A percentile compares a stretch with the other conserved stretches of the same genome.
Evolutionary conservation across 2,113 vertebrate genomes (phyloP).

Genomic region (Grantiella picta): DNA sequence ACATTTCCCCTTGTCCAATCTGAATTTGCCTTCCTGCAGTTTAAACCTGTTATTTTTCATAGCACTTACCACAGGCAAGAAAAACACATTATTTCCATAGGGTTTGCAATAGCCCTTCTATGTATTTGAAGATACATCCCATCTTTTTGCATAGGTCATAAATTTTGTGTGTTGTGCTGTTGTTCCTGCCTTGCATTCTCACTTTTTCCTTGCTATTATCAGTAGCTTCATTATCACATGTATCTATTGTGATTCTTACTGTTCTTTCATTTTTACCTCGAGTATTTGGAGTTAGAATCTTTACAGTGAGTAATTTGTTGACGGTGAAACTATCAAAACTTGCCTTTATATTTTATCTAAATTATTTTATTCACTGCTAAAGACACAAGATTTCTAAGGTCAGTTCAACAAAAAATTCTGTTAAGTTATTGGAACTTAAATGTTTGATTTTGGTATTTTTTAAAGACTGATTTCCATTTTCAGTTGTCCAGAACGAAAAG

Average conservation of each 20-base stretch:
- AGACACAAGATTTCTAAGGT: not conserved
- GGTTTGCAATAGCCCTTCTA: not conserved
- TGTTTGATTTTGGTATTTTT: not conserved
- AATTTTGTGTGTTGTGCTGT: not conserved
- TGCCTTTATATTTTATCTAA: not conserved
- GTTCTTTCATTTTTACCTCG: not conserved
- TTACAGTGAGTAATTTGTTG: not conserved
- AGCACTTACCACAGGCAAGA: not conserved
- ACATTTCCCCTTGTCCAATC: not conserved
- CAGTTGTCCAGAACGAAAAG: not conserved
- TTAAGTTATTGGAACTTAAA: not conserved
- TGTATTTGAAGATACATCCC: not conserved
- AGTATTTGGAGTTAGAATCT: not conserved
- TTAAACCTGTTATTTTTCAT: not conserved
- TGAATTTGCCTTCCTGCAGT: not conserved
- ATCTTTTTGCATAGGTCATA: not conserved
- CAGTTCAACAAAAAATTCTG: not conserved
- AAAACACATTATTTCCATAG: not conserved
- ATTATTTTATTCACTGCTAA: not conserved
- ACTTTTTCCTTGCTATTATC: not conserved
- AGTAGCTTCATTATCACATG: not conserved
- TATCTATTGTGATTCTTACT: not conserved
- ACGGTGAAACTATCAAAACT: not conserved
- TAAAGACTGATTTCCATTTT: not conserved
- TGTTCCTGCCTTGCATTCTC: not conserved